Evolutionary conservation across 1,140 invertebrate genomes (phyloP), one percentile per base, ranked within the genome.

Genomic region (Cyphomyrmex costatus): DNA sequence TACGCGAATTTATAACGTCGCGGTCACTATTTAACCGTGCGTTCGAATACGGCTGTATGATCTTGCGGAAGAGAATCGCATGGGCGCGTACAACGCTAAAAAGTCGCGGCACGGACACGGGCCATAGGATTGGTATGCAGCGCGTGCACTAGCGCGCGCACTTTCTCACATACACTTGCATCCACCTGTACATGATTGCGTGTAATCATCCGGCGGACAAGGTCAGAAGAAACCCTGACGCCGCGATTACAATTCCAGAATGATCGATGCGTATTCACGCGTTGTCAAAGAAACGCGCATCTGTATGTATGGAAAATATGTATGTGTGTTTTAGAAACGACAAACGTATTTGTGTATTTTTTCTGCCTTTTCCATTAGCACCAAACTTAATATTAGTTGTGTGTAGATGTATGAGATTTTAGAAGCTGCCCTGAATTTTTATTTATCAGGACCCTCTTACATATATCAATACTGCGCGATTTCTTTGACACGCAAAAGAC

Each of bases 331-430:
- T 49, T 0, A 42, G 36, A 42, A 42, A 16, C 42, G 46, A 42
- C 8, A 42, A 42, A 16, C 42, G 46, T 73, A n/a, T 19, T 6
- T 66, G 19, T 79, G 30, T 58, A 3, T 65, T 63, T 42, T n/a
- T 49, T 79, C 82, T 46, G 73, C 33, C 60, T 73, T 60, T 24
- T 53, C 84, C 79, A 87, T 90, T 90, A 90, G 89, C 89, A 90
- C 88, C 87, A 73, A 87, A 87, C 80, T 89, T 91, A 89, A 78
- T 42, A 8, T 76, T 89, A 83, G 68, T 42, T 49, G 14, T 36
- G 58, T 71, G 78, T 63, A 51, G 10, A 19, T 76, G 74, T 76
- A 33, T 60, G 51, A 71, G 33, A 63, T 63, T 60, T 79, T 78
- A 30, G 21, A 58, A 33, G 24, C 51, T 82, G 36, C 27, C 53